A percentile compares a stretch with the other conserved stretches of the same genome.
Conservation (phyloP, 2,113 vertebrate species). For the Eulacestoma nigropectus region DNA sequence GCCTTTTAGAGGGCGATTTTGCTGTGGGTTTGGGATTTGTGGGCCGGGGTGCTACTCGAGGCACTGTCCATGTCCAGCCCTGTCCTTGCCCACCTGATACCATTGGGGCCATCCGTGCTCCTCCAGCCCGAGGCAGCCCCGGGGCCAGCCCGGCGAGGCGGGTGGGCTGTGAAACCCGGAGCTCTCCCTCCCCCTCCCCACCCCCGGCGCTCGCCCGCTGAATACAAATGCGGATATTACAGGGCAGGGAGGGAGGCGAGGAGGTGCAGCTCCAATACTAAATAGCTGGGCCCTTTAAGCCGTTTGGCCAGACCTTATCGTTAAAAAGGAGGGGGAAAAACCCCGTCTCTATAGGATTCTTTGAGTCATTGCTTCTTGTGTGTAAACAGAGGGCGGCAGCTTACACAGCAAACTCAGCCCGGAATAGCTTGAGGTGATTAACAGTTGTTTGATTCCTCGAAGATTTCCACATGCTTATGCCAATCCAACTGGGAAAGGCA, state of each 20-base stretch:
- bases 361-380: constrained; percentile 59
- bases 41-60: fast-evolving
- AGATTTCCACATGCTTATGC: constrained; percentile 68
- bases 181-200: not conserved
- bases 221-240: constrained; percentile 58
- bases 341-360: constrained; percentile 48
- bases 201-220: not conserved
- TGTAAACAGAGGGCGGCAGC: constrained; percentile 66
- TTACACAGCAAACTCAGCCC: constrained; percentile 65
- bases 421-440: constrained; percentile 69
- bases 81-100: fast-evolving
- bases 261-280: constrained; percentile 56
- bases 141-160: not conserved
- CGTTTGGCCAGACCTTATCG: constrained; percentile 19
- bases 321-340: not conserved
- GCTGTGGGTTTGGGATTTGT: not conserved
- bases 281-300: constrained; percentile 58
- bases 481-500: constrained; percentile 67
- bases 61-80: fast-evolving
- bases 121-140: not conserved
- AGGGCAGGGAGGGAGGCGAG: not conserved
- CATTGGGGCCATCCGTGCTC: fast-evolving
- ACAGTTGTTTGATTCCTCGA: constrained; percentile 65
- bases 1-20: not conserved
- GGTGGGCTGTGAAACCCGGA: not conserved